These are phyloP conservation scores for Trilocha varians DNA, from an alignment of 2,888 invertebrate genomes.

Conservation along the genomic window DNA sequence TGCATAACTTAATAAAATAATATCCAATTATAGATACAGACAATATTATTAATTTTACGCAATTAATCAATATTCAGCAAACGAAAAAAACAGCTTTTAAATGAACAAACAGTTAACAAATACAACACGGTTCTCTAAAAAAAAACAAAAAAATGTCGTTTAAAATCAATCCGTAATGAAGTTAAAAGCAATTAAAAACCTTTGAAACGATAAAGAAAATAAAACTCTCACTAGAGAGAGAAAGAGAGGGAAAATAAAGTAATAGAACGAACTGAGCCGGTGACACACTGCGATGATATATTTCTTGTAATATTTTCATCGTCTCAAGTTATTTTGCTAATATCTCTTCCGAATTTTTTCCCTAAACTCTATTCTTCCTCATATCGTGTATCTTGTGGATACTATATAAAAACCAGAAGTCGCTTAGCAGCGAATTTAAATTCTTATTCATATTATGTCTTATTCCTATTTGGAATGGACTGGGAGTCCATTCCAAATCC, in stretches of 20 bases:
- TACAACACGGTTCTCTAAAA: not conserved
- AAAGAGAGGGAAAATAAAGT: constrained; percentile 14
- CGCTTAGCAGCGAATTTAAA: no score
- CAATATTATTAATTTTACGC: no score
- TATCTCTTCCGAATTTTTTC: not conserved
- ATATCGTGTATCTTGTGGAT: no score
- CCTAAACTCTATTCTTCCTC: not conserved
- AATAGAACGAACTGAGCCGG: constrained; percentile 6
- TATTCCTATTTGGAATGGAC: no score
- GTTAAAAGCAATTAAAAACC: constrained; percentile 8
- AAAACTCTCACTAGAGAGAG: constrained; percentile 11
- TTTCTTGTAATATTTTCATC: not conserved
- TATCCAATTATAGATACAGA: no score
- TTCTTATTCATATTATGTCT: no score
- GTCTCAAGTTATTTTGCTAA: not conserved
- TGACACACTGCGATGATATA: not conserved
- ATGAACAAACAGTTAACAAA: no score
- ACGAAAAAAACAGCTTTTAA: not conserved
- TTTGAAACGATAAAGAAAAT: constrained; percentile 6
- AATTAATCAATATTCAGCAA: no score
- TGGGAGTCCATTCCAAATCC: no score
- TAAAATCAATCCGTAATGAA: constrained; percentile 4
- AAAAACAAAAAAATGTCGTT: not conserved
- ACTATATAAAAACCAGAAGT: no score
- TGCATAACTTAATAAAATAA: no score